Percentiles rank a stretch among this genome's conserved stretches.
phyloP scores from a whole-genome alignment of 2,113 vertebrate genomes.

The Pterocles orientalis region DNA sequence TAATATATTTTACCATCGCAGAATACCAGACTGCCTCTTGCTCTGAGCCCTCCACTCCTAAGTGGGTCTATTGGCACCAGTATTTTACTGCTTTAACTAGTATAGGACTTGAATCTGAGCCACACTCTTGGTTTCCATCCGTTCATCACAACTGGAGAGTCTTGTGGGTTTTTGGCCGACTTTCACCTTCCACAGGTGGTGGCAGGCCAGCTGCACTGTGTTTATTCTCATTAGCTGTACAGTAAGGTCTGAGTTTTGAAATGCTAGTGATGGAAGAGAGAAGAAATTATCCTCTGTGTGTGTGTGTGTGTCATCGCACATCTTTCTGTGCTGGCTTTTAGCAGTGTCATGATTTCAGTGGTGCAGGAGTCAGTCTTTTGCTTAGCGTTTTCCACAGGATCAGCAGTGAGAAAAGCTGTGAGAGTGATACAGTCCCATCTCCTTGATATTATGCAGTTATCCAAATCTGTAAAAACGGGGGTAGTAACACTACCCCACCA shows the following conservation, averaged over 20 bases:
- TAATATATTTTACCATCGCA: neutral
- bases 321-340: neutral
- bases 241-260: neutral
- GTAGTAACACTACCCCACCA: neutral
- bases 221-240: neutral
- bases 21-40: neutral
- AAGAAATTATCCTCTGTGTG: neutral
- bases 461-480: neutral
- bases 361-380: neutral
- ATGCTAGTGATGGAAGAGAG: neutral
- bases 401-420: neutral
- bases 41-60: neutral
- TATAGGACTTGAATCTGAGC: conserved; percentile 18
- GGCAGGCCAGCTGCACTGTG: neutral
- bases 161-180: neutral
- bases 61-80: neutral
- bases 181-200: conserved; percentile 31
- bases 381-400: neutral
- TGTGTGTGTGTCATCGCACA: neutral
- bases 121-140: conserved; percentile 10
- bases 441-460: neutral
- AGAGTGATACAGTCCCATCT: neutral
- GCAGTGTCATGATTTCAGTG: neutral
- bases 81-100: neutral
- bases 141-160: neutral